Evolutionary conservation across 2,113 vertebrate genomes (phyloP).

Genomic region (Zosterops japonicus): DNA sequence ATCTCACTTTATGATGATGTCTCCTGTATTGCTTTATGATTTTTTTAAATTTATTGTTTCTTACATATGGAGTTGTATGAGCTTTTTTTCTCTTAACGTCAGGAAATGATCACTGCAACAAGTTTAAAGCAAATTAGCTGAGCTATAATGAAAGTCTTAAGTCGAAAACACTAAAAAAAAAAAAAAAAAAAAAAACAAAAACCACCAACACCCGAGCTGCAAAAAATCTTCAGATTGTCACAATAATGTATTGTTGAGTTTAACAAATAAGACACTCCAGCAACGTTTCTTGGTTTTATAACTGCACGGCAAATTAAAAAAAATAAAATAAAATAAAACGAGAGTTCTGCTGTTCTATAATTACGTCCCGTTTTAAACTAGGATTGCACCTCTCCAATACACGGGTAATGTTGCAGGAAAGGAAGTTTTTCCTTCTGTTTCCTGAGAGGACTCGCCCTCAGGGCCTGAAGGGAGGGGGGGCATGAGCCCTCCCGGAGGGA

Average conservation of each 20-base stretch:
- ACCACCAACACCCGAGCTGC: background rate
- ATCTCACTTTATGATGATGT: background rate
- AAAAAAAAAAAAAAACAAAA: background rate
- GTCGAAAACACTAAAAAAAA: background rate
- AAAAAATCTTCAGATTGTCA: background rate
- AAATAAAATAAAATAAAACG: background rate
- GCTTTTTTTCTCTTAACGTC: background rate
- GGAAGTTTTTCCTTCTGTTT: background rate
- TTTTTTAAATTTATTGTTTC: background rate
- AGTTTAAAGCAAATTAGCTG: background rate
- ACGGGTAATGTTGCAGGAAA: background rate
- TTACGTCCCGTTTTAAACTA: background rate
- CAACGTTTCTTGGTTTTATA: background rate
- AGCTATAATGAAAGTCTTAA: background rate
- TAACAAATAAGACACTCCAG: background rate
- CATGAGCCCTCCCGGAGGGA: background rate
- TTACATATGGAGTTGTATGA: background rate
- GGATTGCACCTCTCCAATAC: background rate
- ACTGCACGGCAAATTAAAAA: background rate
- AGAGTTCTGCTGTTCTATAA: background rate
- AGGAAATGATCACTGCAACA: slow-evolving; percentile 14
- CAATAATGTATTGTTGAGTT: background rate
- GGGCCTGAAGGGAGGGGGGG: background rate
- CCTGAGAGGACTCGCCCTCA: background rate
- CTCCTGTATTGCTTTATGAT: background rate